Conservation (phyloP, 2,113 vertebrate species). For the Morone saxatilis region DNA sequence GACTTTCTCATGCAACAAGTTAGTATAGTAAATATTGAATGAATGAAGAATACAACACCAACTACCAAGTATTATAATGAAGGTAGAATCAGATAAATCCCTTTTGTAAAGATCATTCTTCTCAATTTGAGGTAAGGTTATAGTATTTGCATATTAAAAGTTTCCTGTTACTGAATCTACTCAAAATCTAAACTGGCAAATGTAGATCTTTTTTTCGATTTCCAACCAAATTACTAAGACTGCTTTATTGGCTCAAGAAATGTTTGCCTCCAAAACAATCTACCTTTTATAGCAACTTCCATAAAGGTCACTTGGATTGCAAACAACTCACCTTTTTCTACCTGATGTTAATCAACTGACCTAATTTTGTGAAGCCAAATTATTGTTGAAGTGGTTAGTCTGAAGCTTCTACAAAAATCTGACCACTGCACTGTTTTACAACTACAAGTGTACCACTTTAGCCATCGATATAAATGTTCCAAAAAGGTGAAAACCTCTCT, state of each 20-base stretch:
- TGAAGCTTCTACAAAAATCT: slow-evolving; percentile 39
- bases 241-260: slow-evolving; percentile 33
- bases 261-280: slow-evolving; percentile 30
- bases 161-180: slow-evolving; percentile 50
- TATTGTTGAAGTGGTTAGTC: slow-evolving; percentile 1
- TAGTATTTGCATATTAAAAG: slow-evolving; percentile 81
- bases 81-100: slow-evolving; percentile 48
- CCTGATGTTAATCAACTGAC: slow-evolving; percentile 38
- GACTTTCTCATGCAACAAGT: slow-evolving; percentile 71
- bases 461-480: slow-evolving; percentile 38
- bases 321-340: slow-evolving; percentile 47
- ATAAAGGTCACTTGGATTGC: slow-evolving; percentile 81
- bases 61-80: slow-evolving; percentile 59
- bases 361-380: slow-evolving; percentile 43
- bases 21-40: slow-evolving; percentile 58
- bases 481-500: slow-evolving; percentile 45
- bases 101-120: slow-evolving; percentile 42
- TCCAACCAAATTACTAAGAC: slow-evolving; percentile 34
- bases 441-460: background rate
- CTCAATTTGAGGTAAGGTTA: slow-evolving; percentile 77
- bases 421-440: background rate
- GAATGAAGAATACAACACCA: slow-evolving; percentile 41
- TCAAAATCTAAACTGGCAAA: slow-evolving; percentile 46
- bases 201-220: slow-evolving; percentile 14
- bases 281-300: slow-evolving; percentile 47